phyloP scores from a whole-genome alignment of 2,797 vertebrate species.

The Graptemys geographica region DNA sequence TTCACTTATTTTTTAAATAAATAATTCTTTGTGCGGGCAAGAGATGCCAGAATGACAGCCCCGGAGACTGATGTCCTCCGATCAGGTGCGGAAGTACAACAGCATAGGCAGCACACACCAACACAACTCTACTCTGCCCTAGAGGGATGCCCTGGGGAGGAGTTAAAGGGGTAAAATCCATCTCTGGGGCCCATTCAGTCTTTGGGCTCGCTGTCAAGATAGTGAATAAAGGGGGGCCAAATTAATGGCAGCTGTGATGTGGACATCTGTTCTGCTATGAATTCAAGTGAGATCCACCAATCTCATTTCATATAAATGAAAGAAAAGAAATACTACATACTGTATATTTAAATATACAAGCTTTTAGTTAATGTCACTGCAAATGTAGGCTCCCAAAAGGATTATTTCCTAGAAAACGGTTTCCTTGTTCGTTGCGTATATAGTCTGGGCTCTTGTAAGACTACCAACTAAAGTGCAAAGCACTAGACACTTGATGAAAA shows the following conservation, averaged over 20 bases:
- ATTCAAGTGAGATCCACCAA: not conserved
- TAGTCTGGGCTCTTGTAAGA: not conserved
- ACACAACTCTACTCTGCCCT: not conserved
- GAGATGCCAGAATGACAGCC: not conserved
- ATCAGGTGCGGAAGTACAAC: not conserved
- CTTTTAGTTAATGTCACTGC: not conserved
- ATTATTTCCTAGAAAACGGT: not conserved
- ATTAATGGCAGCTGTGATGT: not conserved
- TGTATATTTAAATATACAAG: not conserved
- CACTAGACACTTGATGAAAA: constrained; percentile 27
- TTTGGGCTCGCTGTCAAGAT: not conserved
- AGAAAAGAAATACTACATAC: not conserved
- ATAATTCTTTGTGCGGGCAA: not conserved
- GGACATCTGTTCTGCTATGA: not conserved
- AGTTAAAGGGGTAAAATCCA: not conserved
- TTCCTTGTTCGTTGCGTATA: constrained; percentile 15
- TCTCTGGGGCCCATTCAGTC: not conserved
- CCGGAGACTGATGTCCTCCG: not conserved
- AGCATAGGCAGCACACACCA: not conserved
- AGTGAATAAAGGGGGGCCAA: not conserved
- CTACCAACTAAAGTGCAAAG: constrained; percentile 7
- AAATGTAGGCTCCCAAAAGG: not conserved
- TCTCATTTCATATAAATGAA: not conserved
- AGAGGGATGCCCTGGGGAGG: not conserved
- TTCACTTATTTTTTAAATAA: not conserved